phyloP scores from a whole-genome alignment of 2,797 vertebrate species.

The Pangasius sanitwongsei region DNA sequence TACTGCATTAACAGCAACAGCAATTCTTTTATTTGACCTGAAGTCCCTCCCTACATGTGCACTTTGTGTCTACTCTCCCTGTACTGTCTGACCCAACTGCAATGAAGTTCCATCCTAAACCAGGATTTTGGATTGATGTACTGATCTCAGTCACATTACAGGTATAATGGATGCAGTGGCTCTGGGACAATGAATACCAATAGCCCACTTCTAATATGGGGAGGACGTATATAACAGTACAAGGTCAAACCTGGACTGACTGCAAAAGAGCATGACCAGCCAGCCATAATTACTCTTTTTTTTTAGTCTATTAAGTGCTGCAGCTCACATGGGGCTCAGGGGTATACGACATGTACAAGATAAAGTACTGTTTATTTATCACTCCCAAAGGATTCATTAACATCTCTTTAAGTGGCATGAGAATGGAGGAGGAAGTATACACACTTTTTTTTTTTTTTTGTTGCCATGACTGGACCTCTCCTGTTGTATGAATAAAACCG shows the following conservation, averaged over 20 bases:
- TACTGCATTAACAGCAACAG: not conserved
- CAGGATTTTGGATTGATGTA: constrained; percentile 38
- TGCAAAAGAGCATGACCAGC: constrained; percentile 77
- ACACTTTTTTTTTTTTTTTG: not conserved
- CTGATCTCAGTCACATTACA: constrained; percentile 52
- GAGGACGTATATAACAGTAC: constrained; percentile 77
- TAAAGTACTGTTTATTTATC: constrained; percentile 90
- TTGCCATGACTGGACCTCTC: constrained; percentile 7
- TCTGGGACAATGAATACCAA: constrained; percentile 53
- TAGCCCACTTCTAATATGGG: constrained; percentile 43
- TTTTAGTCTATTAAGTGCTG: constrained; percentile 84
- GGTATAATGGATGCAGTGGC: constrained; percentile 51
- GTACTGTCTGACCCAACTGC: not conserved
- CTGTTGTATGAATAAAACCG: not conserved
- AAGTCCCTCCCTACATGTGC: not conserved
- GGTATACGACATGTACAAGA: constrained; percentile 85
- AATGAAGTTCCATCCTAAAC: constrained; percentile 17
- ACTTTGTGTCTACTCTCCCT: not conserved
- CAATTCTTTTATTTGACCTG: not conserved
- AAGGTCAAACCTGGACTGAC: constrained; percentile 80
- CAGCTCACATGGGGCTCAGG: constrained; percentile 82
- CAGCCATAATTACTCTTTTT: constrained; percentile 87
- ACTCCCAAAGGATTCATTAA: constrained; percentile 87
- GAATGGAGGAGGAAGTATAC: constrained; percentile 47
- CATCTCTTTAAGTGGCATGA: constrained; percentile 78